Conservation (phyloP, 2,113 vertebrate species). For the Butastur rufipennis region DNA sequence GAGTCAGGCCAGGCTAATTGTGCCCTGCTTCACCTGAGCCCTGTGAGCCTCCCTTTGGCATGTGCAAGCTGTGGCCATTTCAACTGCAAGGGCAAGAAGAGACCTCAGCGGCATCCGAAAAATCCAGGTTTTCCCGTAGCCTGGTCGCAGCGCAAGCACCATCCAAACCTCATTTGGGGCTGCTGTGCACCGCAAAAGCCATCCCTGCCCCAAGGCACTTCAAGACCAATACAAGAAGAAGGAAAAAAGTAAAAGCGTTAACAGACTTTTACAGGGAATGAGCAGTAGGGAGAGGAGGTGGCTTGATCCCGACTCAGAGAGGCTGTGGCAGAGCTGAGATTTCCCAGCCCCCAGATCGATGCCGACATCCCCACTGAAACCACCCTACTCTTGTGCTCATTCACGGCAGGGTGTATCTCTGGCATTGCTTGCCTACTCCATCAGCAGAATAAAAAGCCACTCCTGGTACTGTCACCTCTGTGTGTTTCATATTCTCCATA, state of each 20-base stretch:
- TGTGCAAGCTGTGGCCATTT: not conserved
- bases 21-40: not conserved
- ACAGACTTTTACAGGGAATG: not conserved
- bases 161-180: rapidly evolving
- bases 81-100: not conserved
- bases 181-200: not conserved
- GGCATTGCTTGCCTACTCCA: not conserved
- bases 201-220: not conserved
- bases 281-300: not conserved
- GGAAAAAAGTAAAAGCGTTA: not conserved
- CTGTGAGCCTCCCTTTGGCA: not conserved
- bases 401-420: not conserved
- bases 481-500: not conserved
- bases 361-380: not conserved
- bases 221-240: not conserved
- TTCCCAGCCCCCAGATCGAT: not conserved
- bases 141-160: not conserved
- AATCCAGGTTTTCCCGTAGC: not conserved
- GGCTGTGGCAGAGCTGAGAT: not conserved
- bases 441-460: not conserved
- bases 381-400: no score
- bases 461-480: not conserved
- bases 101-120: not conserved
- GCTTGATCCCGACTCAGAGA: not conserved
- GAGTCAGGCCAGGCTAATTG: not conserved